A percentile compares a stretch with the other conserved stretches of the same genome.
Conservation (phyloP, 1,140 invertebrate genomes). For the Pseudomyrmex gracilis region DNA sequence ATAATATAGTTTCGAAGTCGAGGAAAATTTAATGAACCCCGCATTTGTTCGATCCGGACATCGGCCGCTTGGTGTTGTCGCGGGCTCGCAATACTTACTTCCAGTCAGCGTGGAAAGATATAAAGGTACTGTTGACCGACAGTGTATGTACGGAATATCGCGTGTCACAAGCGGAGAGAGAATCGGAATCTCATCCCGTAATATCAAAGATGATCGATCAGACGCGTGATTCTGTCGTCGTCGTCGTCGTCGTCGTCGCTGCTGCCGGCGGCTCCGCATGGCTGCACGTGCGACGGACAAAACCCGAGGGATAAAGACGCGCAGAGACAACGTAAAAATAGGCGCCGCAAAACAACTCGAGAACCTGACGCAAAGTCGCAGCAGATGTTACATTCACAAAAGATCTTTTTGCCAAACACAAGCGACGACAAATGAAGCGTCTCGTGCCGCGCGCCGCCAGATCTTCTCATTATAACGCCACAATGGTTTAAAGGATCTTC, state of each 20-base stretch:
- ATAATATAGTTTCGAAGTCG: slow-evolving; percentile 29
- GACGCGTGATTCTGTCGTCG: neutral
- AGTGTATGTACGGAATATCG: neutral
- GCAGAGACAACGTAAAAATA: neutral
- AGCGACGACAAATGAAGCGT: slow-evolving; percentile 26
- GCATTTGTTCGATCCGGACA: slow-evolving; percentile 21
- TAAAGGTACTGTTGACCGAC: neutral
- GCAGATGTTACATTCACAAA: slow-evolving; percentile 65
- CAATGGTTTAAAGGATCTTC: slow-evolving; percentile 31
- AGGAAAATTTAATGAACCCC: slow-evolving; percentile 32
- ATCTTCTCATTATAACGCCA: slow-evolving; percentile 46
- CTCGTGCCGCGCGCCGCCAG: slow-evolving; percentile 1
- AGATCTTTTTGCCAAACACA: slow-evolving; percentile 37
- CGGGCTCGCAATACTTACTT: neutral
- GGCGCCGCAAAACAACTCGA: slow-evolving; percentile 7
- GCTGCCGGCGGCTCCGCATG: too few relatives aligned
- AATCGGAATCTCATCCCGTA: neutral
- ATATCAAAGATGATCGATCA: neutral
- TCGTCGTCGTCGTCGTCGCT: neutral
- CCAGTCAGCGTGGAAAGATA: neutral
- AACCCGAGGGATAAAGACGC: slow-evolving; percentile 2
- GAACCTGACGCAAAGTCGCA: slow-evolving; percentile 24
- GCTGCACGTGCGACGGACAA: neutral
- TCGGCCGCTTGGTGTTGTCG: neutral
- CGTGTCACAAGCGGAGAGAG: neutral